These are phyloP conservation scores for Drosophila sucinea DNA, from an alignment of 1,140 invertebrate genomes.

Conservation along the genomic window DNA sequence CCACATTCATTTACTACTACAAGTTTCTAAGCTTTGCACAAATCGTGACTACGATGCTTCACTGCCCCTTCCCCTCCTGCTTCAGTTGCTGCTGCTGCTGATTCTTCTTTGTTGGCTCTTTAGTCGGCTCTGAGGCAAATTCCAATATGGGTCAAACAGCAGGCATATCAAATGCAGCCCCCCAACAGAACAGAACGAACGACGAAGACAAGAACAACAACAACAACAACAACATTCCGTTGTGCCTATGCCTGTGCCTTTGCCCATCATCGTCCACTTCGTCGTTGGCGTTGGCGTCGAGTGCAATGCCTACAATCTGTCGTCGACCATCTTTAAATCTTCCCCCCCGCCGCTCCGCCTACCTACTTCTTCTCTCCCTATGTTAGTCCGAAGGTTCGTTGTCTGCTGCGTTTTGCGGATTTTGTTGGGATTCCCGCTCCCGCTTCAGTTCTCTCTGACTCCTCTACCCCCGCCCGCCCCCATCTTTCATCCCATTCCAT, in stretches of 20 bases:
- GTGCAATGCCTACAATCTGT: slow-evolving; percentile 66
- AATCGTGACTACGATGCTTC: slow-evolving; percentile 57
- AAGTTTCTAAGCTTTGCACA: slow-evolving; percentile 69
- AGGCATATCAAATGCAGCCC: slow-evolving; percentile 76
- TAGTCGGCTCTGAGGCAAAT: slow-evolving; percentile 58
- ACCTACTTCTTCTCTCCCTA: too few species aligned
- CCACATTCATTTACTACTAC: slow-evolving; percentile 58
- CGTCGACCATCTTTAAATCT: slow-evolving; percentile 59
- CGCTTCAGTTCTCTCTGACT: slow-evolving; percentile 10
- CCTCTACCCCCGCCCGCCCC: slow-evolving; percentile 24
- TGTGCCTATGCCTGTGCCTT: slow-evolving; percentile 16
- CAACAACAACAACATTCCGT: slow-evolving; percentile 56
- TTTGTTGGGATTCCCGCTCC: slow-evolving; percentile 72
- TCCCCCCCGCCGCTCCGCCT: neutral
- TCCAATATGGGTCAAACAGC: slow-evolving; percentile 82
- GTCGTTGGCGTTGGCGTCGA: slow-evolving; percentile 25
- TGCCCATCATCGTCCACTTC: slow-evolving; percentile 10
- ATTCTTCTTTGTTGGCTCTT: slow-evolving; percentile 20
- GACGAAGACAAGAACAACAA: slow-evolving; percentile 19
- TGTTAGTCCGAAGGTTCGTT: slow-evolving; percentile 41
- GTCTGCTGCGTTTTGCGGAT: slow-evolving; percentile 45
- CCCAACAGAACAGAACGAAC: slow-evolving; percentile 31
- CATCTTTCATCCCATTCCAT: neutral
- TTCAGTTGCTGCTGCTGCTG: slow-evolving; percentile 37
- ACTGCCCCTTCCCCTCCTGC: neutral